Conservation (phyloP, 2,113 vertebrate species). For the Pionites leucogaster region DNA sequence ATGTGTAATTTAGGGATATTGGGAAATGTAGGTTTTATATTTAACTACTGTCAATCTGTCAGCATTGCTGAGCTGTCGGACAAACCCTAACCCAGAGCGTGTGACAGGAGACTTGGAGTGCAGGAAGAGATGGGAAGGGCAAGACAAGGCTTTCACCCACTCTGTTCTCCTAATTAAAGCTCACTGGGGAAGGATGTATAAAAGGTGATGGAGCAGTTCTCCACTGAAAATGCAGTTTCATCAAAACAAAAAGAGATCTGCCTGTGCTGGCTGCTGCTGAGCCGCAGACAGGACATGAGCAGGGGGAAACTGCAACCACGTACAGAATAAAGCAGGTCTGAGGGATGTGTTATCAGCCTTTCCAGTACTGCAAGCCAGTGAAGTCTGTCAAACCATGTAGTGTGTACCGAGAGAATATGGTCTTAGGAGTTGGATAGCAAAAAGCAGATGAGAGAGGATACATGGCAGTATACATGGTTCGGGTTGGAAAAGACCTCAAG, state of each 20-base stretch:
- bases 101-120: not conserved
- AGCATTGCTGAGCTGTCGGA: not conserved
- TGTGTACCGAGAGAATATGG: not conserved
- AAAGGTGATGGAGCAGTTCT: not conserved
- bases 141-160: not conserved
- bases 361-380: not conserved
- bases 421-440: not conserved
- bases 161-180: slow-evolving; percentile 12
- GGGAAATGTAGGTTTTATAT: not conserved
- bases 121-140: not conserved
- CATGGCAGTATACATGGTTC: not conserved
- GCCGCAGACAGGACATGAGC: not conserved
- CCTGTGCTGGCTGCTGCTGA: not conserved
- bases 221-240: not conserved
- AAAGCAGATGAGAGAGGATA: not conserved
- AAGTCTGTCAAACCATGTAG: not conserved
- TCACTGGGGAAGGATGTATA: not conserved
- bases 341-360: not conserved
- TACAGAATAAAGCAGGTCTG: not conserved
- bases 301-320: not conserved
- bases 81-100: not conserved
- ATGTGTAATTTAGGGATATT: not conserved
- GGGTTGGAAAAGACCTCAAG: not conserved
- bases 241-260: not conserved
- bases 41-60: slow-evolving; percentile 20